Conservation (phyloP, 1,140 invertebrate species). For the Saccostrea glomerata region DNA sequence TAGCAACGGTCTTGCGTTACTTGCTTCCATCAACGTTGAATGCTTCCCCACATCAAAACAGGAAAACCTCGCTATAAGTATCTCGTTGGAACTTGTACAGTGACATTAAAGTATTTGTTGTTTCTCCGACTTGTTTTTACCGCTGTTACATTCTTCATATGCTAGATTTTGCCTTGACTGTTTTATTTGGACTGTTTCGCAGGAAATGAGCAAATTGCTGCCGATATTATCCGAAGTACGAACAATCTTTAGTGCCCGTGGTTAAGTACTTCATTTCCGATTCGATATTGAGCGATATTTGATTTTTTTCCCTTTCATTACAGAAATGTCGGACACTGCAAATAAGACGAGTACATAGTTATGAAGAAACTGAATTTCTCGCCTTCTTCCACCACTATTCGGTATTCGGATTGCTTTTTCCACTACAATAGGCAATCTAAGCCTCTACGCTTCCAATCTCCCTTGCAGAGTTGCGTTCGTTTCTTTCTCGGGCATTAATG, state of each 20-base stretch:
- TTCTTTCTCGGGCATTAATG: too few species aligned
- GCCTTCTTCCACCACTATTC: conserved; percentile 9
- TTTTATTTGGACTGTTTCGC: not conserved
- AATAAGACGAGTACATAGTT: not conserved
- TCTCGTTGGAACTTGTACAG: not conserved
- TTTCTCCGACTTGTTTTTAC: not conserved
- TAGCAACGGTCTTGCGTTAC: not conserved
- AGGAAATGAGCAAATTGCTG: not conserved
- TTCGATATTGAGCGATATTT: not conserved
- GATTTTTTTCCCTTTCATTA: not conserved
- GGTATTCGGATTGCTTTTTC: not conserved
- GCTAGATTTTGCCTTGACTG: too few species aligned
- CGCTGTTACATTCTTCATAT: not conserved
- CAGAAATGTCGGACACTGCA: not conserved
- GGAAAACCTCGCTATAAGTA: not conserved
- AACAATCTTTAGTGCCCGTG: not conserved
- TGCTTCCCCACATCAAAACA: conserved; percentile 7
- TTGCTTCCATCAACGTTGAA: not conserved
- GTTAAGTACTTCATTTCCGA: not conserved
- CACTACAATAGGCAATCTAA: not conserved
- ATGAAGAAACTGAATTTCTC: not conserved
- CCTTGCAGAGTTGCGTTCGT: too few species aligned
- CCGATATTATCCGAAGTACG: not conserved
- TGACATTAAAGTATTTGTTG: not conserved
- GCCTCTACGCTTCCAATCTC: too few species aligned